Evolutionary conservation across 2,113 vertebrate species (phyloP), one percentile per base, ranked within the genome.

Genomic region (Actenoides lindsayi): DNA sequence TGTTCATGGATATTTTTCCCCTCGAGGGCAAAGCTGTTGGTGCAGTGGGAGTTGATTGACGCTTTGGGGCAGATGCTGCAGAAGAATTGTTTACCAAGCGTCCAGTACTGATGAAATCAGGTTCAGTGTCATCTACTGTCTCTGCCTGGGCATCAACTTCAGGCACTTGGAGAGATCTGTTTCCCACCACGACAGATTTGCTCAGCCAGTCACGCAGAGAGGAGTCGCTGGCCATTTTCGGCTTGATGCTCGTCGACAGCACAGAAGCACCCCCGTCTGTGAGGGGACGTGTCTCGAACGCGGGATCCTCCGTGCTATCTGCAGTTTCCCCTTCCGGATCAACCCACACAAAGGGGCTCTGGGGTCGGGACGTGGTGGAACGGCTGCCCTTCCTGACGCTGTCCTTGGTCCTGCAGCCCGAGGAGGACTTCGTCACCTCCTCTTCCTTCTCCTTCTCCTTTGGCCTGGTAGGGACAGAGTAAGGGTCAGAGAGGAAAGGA

Each of bases 141-240:
- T 97, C 87, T 85, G 97, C 97, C 5, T 96, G 96, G 4, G 87
- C 14, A 6, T 98, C 95, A 17, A 97, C 44, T 33, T 56, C 70
- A 50, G 48, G 86, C 54, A 62, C 59, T 35, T 62, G 28, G 41
- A 63, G 62, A 20, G 59, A 54, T 20, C 21, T 20, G 31, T 10
- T 64, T 50, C 44, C 65, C 75, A 31, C 27, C 11, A 17, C 0
- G 2, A 28, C n/a, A 35, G 75, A 74, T 63, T 53, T 65, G 46
- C 39, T 23, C 51, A 57, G 31, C 86, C 68, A 17, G 2, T 18
- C 62, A 20, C 3, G 1, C 28, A 37, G n/a, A 30, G 51, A 57
- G 70, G 81, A 77, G 28, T 33, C 7, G 1, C 6, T 5, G 17
- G 65, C 20, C 1, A 0, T 5, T 63, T 28, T 24, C 1, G 11